These are phyloP conservation scores for Porites lutea DNA, from an alignment of 64 coral and sea anemone species.

Conservation along the genomic window DNA sequence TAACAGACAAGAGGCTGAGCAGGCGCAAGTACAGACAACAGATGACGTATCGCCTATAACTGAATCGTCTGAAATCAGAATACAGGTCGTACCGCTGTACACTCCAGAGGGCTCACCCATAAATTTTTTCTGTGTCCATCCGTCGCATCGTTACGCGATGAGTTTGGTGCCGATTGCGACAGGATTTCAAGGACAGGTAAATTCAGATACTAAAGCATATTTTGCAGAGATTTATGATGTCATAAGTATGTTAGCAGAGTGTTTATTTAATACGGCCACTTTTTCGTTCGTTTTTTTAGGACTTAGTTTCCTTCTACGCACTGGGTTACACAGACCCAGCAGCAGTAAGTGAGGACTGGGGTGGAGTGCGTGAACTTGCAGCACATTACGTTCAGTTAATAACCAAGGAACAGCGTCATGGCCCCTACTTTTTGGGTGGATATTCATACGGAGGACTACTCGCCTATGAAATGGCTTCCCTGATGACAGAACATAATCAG, in stretches of 20 bases:
- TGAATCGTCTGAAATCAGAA: neutral
- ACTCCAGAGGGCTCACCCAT: conserved; percentile 52
- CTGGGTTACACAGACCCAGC: conserved; percentile 54
- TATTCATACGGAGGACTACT: conserved; percentile 68
- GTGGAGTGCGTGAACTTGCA: conserved; percentile 68
- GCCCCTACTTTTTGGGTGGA: conserved; percentile 68
- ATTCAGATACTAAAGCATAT: neutral
- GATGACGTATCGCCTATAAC: neutral
- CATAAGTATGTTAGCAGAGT: too few species aligned
- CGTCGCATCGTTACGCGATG: conserved; percentile 79
- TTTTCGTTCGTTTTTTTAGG: neutral
- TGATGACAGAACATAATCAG: conserved; percentile 48
- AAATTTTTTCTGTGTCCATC: conserved; percentile 72
- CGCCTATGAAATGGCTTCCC: conserved; percentile 70
- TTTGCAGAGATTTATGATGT: too few species aligned
- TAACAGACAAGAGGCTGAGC: neutral
- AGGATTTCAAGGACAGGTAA: conserved; percentile 80
- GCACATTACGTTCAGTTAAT: conserved; percentile 41
- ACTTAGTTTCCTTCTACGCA: conserved; percentile 52
- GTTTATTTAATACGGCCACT: too few species aligned
- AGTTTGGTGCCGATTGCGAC: conserved; percentile 63
- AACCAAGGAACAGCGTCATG: conserved; percentile 39
- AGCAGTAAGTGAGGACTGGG: conserved; percentile 22
- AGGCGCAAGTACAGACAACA: neutral
- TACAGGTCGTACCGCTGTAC: conserved; percentile 66